A percentile compares a stretch with the other conserved stretches of the same genome.
Conservation (phyloP, 1,140 invertebrate genomes). For the Drosophila neocordata region DNA sequence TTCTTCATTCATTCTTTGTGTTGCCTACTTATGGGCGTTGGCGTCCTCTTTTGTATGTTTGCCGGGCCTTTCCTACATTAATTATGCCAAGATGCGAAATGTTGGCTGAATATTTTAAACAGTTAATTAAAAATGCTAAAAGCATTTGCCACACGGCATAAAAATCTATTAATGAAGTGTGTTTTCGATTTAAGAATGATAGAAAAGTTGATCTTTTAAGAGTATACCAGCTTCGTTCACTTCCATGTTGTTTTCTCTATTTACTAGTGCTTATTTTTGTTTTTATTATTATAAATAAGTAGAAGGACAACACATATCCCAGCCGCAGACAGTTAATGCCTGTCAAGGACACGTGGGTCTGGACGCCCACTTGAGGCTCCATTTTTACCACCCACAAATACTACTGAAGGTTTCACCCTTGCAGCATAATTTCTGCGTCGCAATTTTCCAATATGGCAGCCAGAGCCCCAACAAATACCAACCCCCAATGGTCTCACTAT, state of each 20-base stretch:
- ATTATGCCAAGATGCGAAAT: constrained; percentile 44
- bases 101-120: constrained; percentile 33
- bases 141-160: constrained; percentile 46
- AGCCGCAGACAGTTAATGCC: constrained; percentile 44
- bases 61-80: constrained; percentile 24
- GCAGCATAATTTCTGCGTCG: constrained; percentile 62
- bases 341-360: constrained; percentile 54
- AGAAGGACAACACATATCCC: constrained; percentile 72
- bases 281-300: constrained; percentile 76
- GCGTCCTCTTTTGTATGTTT: constrained; percentile 16
- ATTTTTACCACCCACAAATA: constrained; percentile 17
- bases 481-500: constrained; percentile 12
- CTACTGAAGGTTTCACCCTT: constrained; percentile 46
- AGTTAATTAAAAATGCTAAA: constrained; percentile 26
- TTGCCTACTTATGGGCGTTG: constrained; percentile 60
- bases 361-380: background rate
- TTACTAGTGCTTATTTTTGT: constrained; percentile 25
- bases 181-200: constrained; percentile 21
- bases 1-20: background rate
- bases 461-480: constrained; percentile 30
- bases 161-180: constrained; percentile 45
- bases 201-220: background rate
- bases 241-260: constrained; percentile 30
- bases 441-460: constrained; percentile 64
- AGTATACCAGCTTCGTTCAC: constrained; percentile 30